Evolutionary conservation across 2,888 invertebrate species (phyloP).

Genomic region (Oscheius sp.): DNA sequence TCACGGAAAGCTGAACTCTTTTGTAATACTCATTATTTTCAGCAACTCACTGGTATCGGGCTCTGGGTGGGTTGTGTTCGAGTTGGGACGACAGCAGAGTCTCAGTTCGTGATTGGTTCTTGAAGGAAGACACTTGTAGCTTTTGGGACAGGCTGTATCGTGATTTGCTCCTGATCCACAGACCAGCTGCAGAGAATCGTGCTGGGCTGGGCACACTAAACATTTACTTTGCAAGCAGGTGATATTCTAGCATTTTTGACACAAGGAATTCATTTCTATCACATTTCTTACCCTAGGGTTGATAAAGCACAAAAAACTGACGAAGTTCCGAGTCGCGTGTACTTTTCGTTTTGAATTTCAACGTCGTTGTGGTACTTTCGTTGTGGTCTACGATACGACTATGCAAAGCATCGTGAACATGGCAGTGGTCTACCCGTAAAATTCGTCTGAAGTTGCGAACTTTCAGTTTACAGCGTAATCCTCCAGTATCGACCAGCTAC

Average conservation of each 20-base stretch:
- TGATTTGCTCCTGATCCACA: slow-evolving; percentile 42
- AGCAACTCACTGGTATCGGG: slow-evolving; percentile 49
- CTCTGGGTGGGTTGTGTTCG: slow-evolving; percentile 44
- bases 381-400: no score
- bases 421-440: no score
- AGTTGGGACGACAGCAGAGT: slow-evolving; percentile 54
- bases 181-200: slow-evolving; percentile 53
- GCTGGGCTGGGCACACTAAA: slow-evolving; percentile 53
- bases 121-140: slow-evolving; percentile 48
- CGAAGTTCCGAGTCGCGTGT: no score
- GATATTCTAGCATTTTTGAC: not conserved
- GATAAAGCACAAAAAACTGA: no score
- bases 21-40: not conserved
- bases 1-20: slow-evolving; percentile 53
- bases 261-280: not conserved
- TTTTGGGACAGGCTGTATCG: slow-evolving; percentile 45
- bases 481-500: no score
- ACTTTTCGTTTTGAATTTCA: no score
- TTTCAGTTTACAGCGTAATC: no score
- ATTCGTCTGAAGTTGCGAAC: no score
- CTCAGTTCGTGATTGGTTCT: slow-evolving; percentile 42
- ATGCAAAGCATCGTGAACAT: no score
- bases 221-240: not conserved
- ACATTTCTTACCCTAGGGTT: no score
- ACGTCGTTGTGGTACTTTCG: no score